These are phyloP conservation scores for Gallinago stenura DNA, from an alignment of 2,797 vertebrate genomes.

Conservation along the genomic window DNA sequence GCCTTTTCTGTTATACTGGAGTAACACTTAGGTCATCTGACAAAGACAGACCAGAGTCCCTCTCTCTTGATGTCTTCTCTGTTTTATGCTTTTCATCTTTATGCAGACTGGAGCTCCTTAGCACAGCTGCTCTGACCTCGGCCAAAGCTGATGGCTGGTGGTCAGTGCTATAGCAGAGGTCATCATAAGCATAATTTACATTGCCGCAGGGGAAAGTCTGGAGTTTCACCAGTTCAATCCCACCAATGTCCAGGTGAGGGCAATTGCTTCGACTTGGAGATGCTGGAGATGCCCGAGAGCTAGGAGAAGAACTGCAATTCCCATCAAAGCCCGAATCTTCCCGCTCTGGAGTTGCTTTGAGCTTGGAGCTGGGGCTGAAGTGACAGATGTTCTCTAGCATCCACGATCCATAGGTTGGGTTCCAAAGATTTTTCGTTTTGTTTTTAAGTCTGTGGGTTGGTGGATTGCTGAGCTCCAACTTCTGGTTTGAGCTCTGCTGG, in stretches of 20 bases:
- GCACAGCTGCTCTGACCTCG: slow-evolving; percentile 81
- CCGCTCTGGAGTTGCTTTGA: slow-evolving; percentile 68
- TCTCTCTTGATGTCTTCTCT: slow-evolving; percentile 85
- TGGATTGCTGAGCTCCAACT: slow-evolving; percentile 72
- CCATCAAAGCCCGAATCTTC: slow-evolving; percentile 78
- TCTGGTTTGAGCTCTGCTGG: slow-evolving; percentile 77
- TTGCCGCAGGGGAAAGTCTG: slow-evolving; percentile 91
- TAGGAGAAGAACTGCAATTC: slow-evolving; percentile 68
- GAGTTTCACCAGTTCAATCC: slow-evolving; percentile 86
- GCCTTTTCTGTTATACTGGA: slow-evolving; percentile 75
- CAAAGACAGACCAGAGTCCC: slow-evolving; percentile 92
- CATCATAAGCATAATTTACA: slow-evolving; percentile 90
- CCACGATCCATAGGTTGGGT: slow-evolving; percentile 93
- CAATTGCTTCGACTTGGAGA: slow-evolving; percentile 72
- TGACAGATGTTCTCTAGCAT: slow-evolving; percentile 86
- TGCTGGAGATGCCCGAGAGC: slow-evolving; percentile 71
- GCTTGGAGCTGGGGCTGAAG: slow-evolving; percentile 58
- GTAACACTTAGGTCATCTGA: slow-evolving; percentile 91
- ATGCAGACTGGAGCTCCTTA: slow-evolving; percentile 86
- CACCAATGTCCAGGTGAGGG: slow-evolving; percentile 65
- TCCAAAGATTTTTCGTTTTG: slow-evolving; percentile 94
- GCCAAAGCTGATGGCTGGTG: slow-evolving; percentile 67
- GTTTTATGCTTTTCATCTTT: slow-evolving; percentile 84
- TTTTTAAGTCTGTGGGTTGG: slow-evolving; percentile 87
- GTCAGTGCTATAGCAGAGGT: slow-evolving; percentile 83